These are phyloP conservation scores for Bergia sp. DNA, from an alignment of 92 coral and sea anemone genomes.

Conservation along the genomic window DNA sequence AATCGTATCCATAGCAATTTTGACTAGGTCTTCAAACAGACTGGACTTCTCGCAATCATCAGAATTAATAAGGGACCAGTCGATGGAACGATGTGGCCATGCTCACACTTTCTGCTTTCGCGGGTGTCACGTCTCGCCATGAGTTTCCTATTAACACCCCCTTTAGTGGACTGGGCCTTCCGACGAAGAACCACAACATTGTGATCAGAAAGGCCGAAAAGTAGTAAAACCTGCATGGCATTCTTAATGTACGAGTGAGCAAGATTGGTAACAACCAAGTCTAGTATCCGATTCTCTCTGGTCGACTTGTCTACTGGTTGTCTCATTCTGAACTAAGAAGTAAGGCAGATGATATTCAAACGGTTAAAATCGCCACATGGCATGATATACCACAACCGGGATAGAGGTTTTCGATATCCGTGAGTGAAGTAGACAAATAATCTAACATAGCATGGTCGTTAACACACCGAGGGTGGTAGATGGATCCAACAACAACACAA, in stretches of 20 bases:
- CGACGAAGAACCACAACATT: slow-evolving; percentile 3
- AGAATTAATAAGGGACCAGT: too few relatives aligned
- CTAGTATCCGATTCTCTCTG: slow-evolving; percentile 58
- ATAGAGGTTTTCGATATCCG: slow-evolving; percentile 54
- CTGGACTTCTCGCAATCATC: background rate
- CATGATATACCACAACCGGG: slow-evolving; percentile 68
- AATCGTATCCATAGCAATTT: background rate
- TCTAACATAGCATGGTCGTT: slow-evolving; percentile 45
- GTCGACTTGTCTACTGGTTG: slow-evolving; percentile 61
- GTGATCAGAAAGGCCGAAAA: background rate
- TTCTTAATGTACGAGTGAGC: too few relatives aligned
- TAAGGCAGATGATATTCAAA: slow-evolving; percentile 52
- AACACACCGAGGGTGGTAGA: slow-evolving; percentile 46
- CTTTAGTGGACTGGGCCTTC: background rate
- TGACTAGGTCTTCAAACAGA: background rate
- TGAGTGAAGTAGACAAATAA: slow-evolving; percentile 50
- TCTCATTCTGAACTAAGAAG: slow-evolving; percentile 56
- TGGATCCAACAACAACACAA: background rate
- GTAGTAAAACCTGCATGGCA: background rate
- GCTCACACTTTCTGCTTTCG: too few relatives aligned
- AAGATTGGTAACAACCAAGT: slow-evolving; percentile 42
- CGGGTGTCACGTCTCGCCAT: too few relatives aligned
- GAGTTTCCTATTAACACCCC: too few relatives aligned
- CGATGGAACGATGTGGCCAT: too few relatives aligned
- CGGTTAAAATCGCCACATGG: slow-evolving; percentile 6